A percentile compares a stretch with the other conserved stretches of the same genome.
phyloP scores from a whole-genome alignment of 2,797 vertebrate species.

The Hydrocynus forskahlii region DNA sequence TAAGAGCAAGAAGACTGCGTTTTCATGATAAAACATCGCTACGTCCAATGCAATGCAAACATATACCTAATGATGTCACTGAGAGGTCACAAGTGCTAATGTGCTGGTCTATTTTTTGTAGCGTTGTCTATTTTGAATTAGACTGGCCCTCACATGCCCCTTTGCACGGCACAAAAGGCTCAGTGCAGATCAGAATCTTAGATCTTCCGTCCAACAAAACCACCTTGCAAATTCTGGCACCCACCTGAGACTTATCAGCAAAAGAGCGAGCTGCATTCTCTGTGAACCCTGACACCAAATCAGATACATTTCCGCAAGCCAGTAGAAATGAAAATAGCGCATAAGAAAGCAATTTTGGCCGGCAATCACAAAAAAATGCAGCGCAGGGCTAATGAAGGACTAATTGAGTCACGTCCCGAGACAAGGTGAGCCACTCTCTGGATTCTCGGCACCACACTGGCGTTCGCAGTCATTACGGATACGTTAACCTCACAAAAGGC shows the following conservation, averaged over 20 bases:
- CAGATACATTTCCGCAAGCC: conserved; percentile 67
- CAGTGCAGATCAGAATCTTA: conserved; percentile 38
- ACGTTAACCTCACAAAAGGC: conserved; percentile 74
- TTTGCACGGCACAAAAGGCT: conserved; percentile 41
- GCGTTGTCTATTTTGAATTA: conserved; percentile 3
- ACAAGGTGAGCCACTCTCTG: conserved; percentile 57
- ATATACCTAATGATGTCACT: background rate
- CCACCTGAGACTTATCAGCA: conserved; percentile 49
- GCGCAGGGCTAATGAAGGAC: conserved; percentile 61
- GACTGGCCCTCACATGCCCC: conserved; percentile 27
- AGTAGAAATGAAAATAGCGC: conserved; percentile 63
- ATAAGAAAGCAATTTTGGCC: conserved; percentile 80
- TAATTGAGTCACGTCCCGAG: conserved; percentile 69
- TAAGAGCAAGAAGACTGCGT: background rate
- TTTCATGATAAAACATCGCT: background rate
- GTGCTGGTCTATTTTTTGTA: background rate
- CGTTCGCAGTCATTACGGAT: conserved; percentile 73
- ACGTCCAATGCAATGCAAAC: background rate
- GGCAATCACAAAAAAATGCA: conserved; percentile 66
- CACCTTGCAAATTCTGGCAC: conserved; percentile 41
- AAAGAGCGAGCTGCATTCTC: conserved; percentile 45
- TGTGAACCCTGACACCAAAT: conserved; percentile 55
- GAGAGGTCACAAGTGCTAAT: conserved; percentile 5
- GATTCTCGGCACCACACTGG: conserved; percentile 59
- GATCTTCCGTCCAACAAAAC: conserved; percentile 39